Percentiles rank a stretch among this genome's conserved stretches.
Conservation (phyloP, 1,140 invertebrate genomes). For the Drosophila mauritiana region DNA sequence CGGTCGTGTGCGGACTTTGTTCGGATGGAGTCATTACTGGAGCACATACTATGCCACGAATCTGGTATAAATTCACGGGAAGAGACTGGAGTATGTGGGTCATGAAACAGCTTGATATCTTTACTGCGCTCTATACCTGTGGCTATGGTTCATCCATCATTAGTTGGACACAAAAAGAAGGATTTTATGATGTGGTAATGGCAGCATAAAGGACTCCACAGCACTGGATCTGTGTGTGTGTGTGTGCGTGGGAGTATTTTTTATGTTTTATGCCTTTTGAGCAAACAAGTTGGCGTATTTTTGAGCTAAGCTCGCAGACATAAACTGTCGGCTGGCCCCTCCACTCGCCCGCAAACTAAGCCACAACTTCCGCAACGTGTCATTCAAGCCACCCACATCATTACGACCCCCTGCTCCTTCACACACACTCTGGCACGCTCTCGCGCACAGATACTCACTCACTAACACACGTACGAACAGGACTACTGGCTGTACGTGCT, state of each 20-base stretch:
- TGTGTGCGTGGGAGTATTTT: conserved; percentile 41
- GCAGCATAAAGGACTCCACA: conserved; percentile 58
- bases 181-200: conserved; percentile 82
- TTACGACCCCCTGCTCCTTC: conserved; percentile 15
- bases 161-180: conserved; percentile 80
- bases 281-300: conserved; percentile 80
- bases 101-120: conserved; percentile 49
- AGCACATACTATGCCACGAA: conserved; percentile 1
- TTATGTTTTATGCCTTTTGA: conserved; percentile 80
- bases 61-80: background rate
- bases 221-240: background rate
- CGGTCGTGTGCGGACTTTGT: conserved; percentile 3
- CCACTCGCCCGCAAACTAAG: conserved; percentile 64
- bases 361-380: conserved; percentile 78
- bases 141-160: conserved; percentile 76
- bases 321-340: conserved; percentile 64
- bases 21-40: conserved; percentile 28
- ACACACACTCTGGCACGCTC: background rate
- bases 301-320: conserved; percentile 71
- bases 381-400: conserved; percentile 66
- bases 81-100: conserved; percentile 19
- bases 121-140: conserved; percentile 52
- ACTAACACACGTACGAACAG: conserved; percentile 30
- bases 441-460: background rate
- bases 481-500: conserved; percentile 45